These are phyloP conservation scores for Sebastes fasciatus DNA, from an alignment of 2,113 vertebrate genomes.

Conservation along the genomic window DNA sequence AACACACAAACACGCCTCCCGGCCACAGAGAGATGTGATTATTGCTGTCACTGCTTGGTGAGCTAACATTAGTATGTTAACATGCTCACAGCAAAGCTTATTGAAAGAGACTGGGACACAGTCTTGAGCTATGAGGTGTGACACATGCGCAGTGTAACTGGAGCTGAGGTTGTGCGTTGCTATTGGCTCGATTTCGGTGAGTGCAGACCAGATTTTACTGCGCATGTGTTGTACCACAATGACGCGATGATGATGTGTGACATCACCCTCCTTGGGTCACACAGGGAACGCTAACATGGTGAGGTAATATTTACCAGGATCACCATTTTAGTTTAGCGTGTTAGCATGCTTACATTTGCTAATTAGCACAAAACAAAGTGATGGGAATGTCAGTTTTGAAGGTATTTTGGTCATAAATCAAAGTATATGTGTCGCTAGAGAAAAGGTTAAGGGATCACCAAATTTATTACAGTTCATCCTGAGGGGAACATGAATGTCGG, in stretches of 20 bases:
- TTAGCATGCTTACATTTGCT: not conserved
- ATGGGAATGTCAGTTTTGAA: too few relatives aligned
- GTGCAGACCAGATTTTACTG: too few relatives aligned
- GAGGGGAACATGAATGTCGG: not conserved
- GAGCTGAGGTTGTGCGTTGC: too few relatives aligned
- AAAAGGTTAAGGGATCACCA: not conserved
- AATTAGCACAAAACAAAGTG: not conserved
- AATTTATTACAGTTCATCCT: not conserved
- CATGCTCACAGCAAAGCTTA: not conserved
- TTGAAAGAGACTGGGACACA: too few relatives aligned
- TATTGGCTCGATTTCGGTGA: too few relatives aligned
- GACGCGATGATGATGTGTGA: too few relatives aligned
- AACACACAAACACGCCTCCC: too few relatives aligned
- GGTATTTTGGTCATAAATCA: not conserved
- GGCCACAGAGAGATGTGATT: too few relatives aligned
- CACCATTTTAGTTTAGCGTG: not conserved
- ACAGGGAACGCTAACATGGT: too few relatives aligned
- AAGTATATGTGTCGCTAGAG: not conserved
- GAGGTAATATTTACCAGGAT: not conserved
- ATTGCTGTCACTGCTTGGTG: not conserved
- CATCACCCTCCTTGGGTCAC: not conserved
- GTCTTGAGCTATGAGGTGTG: too few relatives aligned
- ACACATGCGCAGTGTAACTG: too few relatives aligned
- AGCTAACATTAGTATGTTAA: not conserved
- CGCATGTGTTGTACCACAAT: too few relatives aligned